Evolutionary conservation across 2,888 invertebrate species (phyloP), one percentile per base, ranked within the genome.

Genomic region (Drosophila nigricruria): DNA sequence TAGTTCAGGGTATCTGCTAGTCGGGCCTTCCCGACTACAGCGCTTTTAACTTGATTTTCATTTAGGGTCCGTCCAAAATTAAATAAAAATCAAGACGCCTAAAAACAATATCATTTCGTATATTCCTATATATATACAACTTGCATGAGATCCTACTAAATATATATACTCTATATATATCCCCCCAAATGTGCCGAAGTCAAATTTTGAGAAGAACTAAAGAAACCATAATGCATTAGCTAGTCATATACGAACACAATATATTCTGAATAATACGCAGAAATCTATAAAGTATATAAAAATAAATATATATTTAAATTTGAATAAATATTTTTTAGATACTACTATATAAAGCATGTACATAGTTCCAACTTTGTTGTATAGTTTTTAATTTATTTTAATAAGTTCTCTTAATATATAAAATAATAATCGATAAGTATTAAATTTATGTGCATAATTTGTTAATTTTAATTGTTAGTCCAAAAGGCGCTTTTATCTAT

Each of bases 391-490:
- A 40, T 77, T 67, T n/a, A n/a, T 70, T 70, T 18, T n/a, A 36
- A 71, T 79, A 79, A 67, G 84, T 81, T 82, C 56, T 69, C 70
- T 79, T 78, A 63, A 81, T 69, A 54, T 66, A 61, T 20, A 49
- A 14, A 20, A 2, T 27, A 27, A 20, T 49, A 49, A 32, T 49
- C 4, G 10, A 36, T 69, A 73, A 75, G 79, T 70, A 70, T 72
- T 68, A 65, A 23, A 61, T 62, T 79, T 67, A 67, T 73, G 68
- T 66, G 73, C 57, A 68, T 77, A 71, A 81, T 80, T 79, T 81
- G 87, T 86, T 86, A 82, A 43, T 82, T 84, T 83, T 72, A 84
- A 84, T 72, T 81, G 80, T 81, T 86, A 82, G 67, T 85, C 66
- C 50, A 77, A 77, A 12, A 30, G 60, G 58, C 85, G 84, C 87